Evolutionary conservation across 2,797 vertebrate species (phyloP).

Genomic region (Enteromius trimaculatus): DNA sequence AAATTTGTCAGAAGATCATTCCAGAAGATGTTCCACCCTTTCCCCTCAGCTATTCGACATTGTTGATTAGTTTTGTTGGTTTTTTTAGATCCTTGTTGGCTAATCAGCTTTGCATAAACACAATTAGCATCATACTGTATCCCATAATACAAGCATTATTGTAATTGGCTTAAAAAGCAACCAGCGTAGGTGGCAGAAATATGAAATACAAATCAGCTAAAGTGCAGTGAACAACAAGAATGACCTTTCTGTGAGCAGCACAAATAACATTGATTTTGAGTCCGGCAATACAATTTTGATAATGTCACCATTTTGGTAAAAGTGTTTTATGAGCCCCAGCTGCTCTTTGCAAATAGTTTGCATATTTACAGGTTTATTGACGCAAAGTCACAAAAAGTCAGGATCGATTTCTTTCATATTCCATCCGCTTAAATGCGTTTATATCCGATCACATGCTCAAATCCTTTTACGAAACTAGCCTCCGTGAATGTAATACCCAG

Average conservation of each 20-base stretch:
- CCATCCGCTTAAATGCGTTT: neutral
- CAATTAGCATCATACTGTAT: conserved; percentile 68
- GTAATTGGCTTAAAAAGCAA: conserved; percentile 68
- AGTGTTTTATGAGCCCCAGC: conserved; percentile 26
- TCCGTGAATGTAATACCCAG: conserved; percentile 27
- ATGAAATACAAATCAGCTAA: conserved; percentile 44
- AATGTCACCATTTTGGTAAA: conserved; percentile 54
- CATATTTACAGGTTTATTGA: conserved; percentile 20
- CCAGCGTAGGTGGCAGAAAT: conserved; percentile 35
- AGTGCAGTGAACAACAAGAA: conserved; percentile 61
- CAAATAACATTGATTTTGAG: conserved; percentile 63
- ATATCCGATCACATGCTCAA: conserved; percentile 17
- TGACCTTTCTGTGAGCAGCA: conserved; percentile 40
- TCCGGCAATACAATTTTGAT: conserved; percentile 53
- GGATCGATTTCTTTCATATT: conserved; percentile 10
- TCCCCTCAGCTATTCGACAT: neutral
- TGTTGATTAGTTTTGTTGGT: conserved; percentile 21
- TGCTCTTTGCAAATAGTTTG: conserved; percentile 35
- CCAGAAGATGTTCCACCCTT: conserved; percentile 17
- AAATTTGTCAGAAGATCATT: conserved; percentile 40
- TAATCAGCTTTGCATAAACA: conserved; percentile 50
- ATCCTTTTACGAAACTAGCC: conserved; percentile 35
- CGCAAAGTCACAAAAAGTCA: conserved; percentile 30
- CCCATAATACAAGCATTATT: conserved; percentile 70
- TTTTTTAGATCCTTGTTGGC: conserved; percentile 34